phyloP scores from a whole-genome alignment of 2,888 invertebrate genomes.

The Cerceris rybyensis region DNA sequence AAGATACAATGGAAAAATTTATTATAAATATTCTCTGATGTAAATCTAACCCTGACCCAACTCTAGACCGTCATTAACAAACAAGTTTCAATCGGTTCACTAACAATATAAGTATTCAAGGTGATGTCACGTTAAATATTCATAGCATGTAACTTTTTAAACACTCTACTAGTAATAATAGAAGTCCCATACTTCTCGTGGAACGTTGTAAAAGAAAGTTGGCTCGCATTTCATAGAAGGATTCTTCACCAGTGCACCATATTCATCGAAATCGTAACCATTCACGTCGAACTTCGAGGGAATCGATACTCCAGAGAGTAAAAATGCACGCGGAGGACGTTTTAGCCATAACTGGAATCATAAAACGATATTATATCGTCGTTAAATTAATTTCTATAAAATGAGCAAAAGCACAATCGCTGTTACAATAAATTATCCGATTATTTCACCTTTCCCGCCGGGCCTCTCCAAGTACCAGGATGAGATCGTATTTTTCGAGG shows the following conservation, averaged over 20 bases:
- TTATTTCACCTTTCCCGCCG: slow-evolving; percentile 61
- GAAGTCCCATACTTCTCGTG: slow-evolving; percentile 40
- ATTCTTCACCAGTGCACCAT: slow-evolving; percentile 43
- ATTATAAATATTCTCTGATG: no score
- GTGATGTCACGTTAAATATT: background rate
- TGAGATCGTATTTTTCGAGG: slow-evolving; percentile 27
- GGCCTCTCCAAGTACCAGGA: slow-evolving; percentile 57
- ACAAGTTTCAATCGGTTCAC: no score
- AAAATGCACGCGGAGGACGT: slow-evolving; percentile 39
- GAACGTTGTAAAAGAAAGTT: slow-evolving; percentile 47
- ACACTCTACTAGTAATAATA: background rate
- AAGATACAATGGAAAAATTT: no score
- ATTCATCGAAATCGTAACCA: slow-evolving; percentile 41
- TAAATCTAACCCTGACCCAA: no score
- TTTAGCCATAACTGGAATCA: slow-evolving; percentile 49
- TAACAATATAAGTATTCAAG: background rate
- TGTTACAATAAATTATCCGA: background rate
- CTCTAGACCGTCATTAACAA: no score
- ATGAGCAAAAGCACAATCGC: background rate
- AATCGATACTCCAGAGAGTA: slow-evolving; percentile 23
- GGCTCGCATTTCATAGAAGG: slow-evolving; percentile 13
- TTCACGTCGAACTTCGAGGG: slow-evolving; percentile 48
- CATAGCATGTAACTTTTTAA: background rate
- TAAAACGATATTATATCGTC: background rate
- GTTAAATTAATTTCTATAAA: background rate